Evolutionary conservation across 1,140 invertebrate genomes (phyloP).

Genomic region (Eupeodes corollae): DNA sequence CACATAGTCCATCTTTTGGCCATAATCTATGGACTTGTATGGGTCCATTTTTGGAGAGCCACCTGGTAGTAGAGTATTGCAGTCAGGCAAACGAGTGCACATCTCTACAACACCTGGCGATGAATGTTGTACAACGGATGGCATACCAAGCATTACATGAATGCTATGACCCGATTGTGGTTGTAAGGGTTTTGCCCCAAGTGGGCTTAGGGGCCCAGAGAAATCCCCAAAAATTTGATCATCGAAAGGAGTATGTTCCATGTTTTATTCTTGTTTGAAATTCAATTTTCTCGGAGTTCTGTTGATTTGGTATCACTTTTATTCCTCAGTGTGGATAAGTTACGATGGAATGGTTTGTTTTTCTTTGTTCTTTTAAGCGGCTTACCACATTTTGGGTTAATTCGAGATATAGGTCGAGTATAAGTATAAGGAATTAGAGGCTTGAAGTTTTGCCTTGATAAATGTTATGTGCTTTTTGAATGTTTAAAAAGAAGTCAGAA

Average conservation of each 20-base stretch:
- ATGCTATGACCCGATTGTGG: constrained; percentile 31
- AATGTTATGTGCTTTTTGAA: too few relatives aligned
- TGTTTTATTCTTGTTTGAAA: constrained; percentile 19
- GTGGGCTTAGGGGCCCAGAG: constrained; percentile 28
- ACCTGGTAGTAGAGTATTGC: constrained; percentile 28
- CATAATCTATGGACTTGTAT: constrained; percentile 20
- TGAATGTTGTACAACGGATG: constrained; percentile 24
- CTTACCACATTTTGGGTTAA: too few relatives aligned
- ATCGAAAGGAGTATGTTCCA: constrained; percentile 64
- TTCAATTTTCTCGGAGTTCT: too few relatives aligned
- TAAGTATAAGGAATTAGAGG: too few relatives aligned
- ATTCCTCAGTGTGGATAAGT: too few relatives aligned
- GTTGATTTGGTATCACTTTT: too few relatives aligned
- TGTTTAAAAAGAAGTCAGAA: too few relatives aligned
- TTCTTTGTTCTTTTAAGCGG: too few relatives aligned
- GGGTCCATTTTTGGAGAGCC: constrained; percentile 25
- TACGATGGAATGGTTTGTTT: too few relatives aligned
- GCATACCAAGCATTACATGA: constrained; percentile 52
- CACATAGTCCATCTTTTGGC: constrained; percentile 26
- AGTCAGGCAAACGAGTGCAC: constrained; percentile 29
- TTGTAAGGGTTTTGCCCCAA: constrained; percentile 33
- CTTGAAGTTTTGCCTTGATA: too few relatives aligned
- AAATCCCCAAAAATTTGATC: constrained; percentile 66
- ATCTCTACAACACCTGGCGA: constrained; percentile 25
- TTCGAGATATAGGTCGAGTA: too few relatives aligned